Base-by-base conservation (phyloP, 1,140 invertebrate species). In the Aphaenogaster rudis region DNA sequence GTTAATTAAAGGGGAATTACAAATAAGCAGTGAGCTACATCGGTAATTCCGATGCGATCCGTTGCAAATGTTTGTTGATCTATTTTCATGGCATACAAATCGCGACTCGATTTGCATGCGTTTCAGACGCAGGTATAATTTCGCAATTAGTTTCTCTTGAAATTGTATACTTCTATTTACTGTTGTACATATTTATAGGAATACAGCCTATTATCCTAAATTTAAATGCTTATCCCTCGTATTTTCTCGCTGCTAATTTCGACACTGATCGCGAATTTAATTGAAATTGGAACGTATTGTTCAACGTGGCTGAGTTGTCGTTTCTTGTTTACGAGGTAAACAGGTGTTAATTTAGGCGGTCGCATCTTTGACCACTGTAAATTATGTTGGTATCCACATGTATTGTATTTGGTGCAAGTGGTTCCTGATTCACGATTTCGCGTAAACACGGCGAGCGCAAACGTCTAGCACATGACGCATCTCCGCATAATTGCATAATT, bases 21-120 rank as follows among this genome's bases (percentile, higher is more conserved):
- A 57, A 59, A 72, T 21, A 21, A 11, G 5, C n/a, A 59, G 17
- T 4, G 17, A 59, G 39, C 36, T 59, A 63, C 15, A 71, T 72
- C 17, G 21, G 50, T 48, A 57, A 81, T 69, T 71, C 21, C 54
- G 79, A 72, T n/a, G 36, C 66, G 15, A 45, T 17, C 15, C 28
- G 54, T 39, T 57, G 48, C 79, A 50, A 71, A 71, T 42, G 52
- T 79, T 79, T 64, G 59, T 82, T 72, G 67, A 72, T 72, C 45
- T 48, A 82, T 72, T 72, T 45, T 72, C 67, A n/a, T 42, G 13
- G 39, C 17, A 72, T 72, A 82, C 67, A 72, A 82, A 82, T 82
- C 28, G 52, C 36, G 13, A 42, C 11, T 82, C 21, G 39, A 82
- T 82, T 82, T 74, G 67, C 80, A 36, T 69, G 57, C 52, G 28